A percentile compares a stretch with the other conserved stretches of the same genome.
Evolutionary conservation across 2,797 vertebrate genomes (phyloP).

Genomic region (Aeoliscus strigatus): DNA sequence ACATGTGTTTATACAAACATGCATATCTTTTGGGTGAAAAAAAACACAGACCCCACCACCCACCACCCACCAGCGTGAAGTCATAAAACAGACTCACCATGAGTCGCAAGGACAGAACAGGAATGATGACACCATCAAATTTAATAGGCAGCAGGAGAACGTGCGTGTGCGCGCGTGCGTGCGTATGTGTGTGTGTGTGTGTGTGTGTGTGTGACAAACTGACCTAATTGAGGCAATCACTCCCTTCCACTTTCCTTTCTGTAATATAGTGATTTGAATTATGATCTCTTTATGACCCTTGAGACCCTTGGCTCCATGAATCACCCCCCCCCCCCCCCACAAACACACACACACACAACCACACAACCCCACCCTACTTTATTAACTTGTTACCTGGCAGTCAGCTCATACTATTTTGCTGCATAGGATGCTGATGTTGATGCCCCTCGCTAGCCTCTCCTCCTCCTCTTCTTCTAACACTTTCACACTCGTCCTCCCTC

Average conservation of each 20-base stretch:
- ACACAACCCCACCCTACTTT: too few species aligned
- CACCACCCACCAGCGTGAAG: slow-evolving; percentile 32
- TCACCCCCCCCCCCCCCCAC: slow-evolving; percentile 14
- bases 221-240: slow-evolving; percentile 43
- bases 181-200: too few species aligned
- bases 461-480: slow-evolving; percentile 8
- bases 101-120: slow-evolving; percentile 48
- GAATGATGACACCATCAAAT: slow-evolving; percentile 53
- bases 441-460: slow-evolving; percentile 16
- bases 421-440: slow-evolving; percentile 35
- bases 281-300: slow-evolving; percentile 41
- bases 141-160: slow-evolving; percentile 38
- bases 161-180: too few species aligned
- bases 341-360: slow-evolving; percentile 16
- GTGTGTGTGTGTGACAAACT: slow-evolving; percentile 25
- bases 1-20: slow-evolving; percentile 1
- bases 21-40: slow-evolving; percentile 7
- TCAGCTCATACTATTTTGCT: slow-evolving; percentile 26
- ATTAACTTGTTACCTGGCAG: slow-evolving; percentile 22
- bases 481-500: slow-evolving; percentile 41
- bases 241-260: slow-evolving; percentile 32
- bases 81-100: slow-evolving; percentile 36
- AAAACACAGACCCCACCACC: slow-evolving; percentile 10
- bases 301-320: slow-evolving; percentile 23
- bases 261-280: slow-evolving; percentile 40